Evolutionary conservation across 2,113 vertebrate genomes (phyloP), one percentile per base, ranked within the genome.

Genomic region (Cyanoliseus patagonus): DNA sequence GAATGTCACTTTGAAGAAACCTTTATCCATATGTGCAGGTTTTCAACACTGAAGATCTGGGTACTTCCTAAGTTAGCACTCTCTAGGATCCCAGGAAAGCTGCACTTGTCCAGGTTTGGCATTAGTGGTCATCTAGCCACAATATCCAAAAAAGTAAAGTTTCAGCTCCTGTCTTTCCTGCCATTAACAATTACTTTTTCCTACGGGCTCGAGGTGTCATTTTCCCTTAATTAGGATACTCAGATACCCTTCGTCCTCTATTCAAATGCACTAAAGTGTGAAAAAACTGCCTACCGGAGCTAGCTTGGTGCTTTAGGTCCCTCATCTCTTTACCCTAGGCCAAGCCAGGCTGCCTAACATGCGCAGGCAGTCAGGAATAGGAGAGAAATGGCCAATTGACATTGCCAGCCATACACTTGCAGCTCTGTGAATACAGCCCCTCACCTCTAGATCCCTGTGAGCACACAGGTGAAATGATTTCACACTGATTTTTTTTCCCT

Each of bases 21-120:
- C 3, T 59, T 64, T 3, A 1, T 16, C 41, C 1, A 0, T 27
- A 46, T 12, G 11, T 0, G 0, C 19, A 69, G 13, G 3, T 74
- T 93, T 82, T 53, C 52, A 17, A 42, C 24, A 44, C 22, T 46
- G 41, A 46, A 55, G 15, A 35, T 57, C n/a, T 41, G 14, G 12
- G 30, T 30, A 47, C 17, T 75, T 70, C 8, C 10, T 39, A 41
- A 76, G 10, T n/a, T 37, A 51, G 11, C 15, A 30, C 2, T 57
- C 9, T 28, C 20, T 49, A 41, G 41, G n/a, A 30, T 5, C 17
- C 8, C 30, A n/a, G 15, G 51, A 39, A 90, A 33, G 20, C 33
- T 83, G 18, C 1, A 1, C 6, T 73, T 25, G 10, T 15, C 10
- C 0, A 1, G 6, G 27, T 67, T 74, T 83, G 33, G 13, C 9